These are phyloP conservation scores for Scaptomyza graminum DNA, from an alignment of 1,140 invertebrate genomes.

Conservation along the genomic window DNA sequence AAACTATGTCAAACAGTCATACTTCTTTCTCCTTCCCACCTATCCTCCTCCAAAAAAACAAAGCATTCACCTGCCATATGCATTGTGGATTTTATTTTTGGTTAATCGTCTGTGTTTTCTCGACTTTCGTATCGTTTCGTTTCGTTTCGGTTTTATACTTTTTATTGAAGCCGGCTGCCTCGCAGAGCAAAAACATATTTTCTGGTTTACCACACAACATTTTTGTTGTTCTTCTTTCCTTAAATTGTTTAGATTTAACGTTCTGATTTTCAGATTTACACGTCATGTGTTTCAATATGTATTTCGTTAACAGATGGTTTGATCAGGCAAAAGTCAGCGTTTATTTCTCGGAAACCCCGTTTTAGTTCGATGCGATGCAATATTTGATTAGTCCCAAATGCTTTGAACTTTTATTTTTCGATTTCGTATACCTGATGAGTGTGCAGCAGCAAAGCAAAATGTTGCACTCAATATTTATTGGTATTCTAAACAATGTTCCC, in stretches of 20 bases:
- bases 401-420: slow-evolving; percentile 65
- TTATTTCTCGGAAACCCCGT: slow-evolving; percentile 59
- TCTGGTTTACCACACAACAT: slow-evolving; percentile 60
- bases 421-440: not conserved
- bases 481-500: slow-evolving; percentile 23
- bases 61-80: slow-evolving; percentile 56
- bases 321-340: slow-evolving; percentile 38
- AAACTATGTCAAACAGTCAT: slow-evolving; percentile 34
- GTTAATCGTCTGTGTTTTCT: slow-evolving; percentile 62
- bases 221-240: slow-evolving; percentile 16
- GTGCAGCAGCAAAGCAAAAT: not conserved
- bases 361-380: slow-evolving; percentile 1
- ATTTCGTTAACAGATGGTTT: slow-evolving; percentile 78
- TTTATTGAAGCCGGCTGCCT: slow-evolving; percentile 28
- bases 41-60: not conserved
- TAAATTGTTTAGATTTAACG: slow-evolving; percentile 67
- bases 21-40: not conserved
- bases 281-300: slow-evolving; percentile 54
- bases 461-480: slow-evolving; percentile 26
- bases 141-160: slow-evolving; percentile 20
- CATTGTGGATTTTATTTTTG: slow-evolving; percentile 65
- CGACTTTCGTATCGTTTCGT: slow-evolving; percentile 17
- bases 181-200: slow-evolving; percentile 33
- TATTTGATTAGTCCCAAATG: slow-evolving; percentile 2
- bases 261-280: slow-evolving; percentile 61